These are phyloP conservation scores for Coccyzus lansbergi DNA, from an alignment of 2,797 vertebrate genomes.

Conservation along the genomic window DNA sequence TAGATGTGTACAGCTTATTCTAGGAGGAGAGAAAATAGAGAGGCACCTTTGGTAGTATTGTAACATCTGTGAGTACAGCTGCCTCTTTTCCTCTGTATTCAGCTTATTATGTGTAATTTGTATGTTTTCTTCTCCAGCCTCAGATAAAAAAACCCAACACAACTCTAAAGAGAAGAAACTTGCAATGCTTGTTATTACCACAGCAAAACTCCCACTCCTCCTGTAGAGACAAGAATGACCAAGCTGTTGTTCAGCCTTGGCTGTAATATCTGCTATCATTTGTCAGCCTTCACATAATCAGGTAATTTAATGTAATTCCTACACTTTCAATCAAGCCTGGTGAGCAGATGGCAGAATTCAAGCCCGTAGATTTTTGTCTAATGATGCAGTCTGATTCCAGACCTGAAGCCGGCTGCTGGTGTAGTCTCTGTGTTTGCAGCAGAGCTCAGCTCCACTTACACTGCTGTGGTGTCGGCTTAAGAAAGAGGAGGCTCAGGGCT, in stretches of 20 bases:
- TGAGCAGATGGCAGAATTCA: slow-evolving; percentile 50
- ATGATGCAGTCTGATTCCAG: slow-evolving; percentile 13
- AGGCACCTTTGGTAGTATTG: slow-evolving; percentile 41
- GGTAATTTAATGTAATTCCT: slow-evolving; percentile 63
- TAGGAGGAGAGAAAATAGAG: slow-evolving; percentile 15
- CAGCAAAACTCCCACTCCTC: neutral
- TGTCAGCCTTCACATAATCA: slow-evolving; percentile 48
- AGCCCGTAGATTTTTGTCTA: neutral
- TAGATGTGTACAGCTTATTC: neutral
- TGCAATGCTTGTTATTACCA: neutral
- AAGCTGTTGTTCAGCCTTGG: neutral
- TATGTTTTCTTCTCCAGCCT: slow-evolving; percentile 38
- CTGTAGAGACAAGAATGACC: neutral
- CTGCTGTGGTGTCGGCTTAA: fast-evolving
- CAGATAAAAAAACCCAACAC: neutral
- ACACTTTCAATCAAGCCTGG: slow-evolving; percentile 44
- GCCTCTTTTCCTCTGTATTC: slow-evolving; percentile 7
- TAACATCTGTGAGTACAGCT: slow-evolving; percentile 62
- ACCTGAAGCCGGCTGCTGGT: neutral
- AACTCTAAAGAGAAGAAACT: neutral
- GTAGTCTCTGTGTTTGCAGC: fast-evolving
- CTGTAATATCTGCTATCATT: slow-evolving; percentile 40
- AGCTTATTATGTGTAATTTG: slow-evolving; percentile 49
- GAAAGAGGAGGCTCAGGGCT: neutral
- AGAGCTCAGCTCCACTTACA: neutral